Evolutionary conservation across 1,140 invertebrate genomes (phyloP), one percentile per base, ranked within the genome.

Genomic region (Drosophila gunungcola): DNA sequence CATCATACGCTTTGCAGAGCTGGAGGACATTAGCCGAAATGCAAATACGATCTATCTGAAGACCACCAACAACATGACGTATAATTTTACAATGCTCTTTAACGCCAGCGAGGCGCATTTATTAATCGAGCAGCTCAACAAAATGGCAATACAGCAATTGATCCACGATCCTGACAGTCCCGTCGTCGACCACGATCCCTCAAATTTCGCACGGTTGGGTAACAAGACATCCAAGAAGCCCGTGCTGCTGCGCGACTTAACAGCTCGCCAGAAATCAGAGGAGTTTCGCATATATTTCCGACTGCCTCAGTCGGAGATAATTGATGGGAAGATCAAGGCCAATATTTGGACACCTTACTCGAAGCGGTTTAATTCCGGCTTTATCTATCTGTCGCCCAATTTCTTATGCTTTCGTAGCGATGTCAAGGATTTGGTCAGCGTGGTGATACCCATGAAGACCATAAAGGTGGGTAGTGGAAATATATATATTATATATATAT

Each of bases 321-420:
- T 99, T 38, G 98, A 99, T 93, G 98, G 98, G 0, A 96, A 96
- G 69, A 96, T 97, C 39, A 96, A 97, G 83, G 91, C 90, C 0
- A 91, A 96, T 2, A 93, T 99, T 21, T 98, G 97, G 96, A 98
- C 98, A n/a, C 98, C 98, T 0, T 99, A 98, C 85, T 97, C 98
- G 90, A 98, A 98, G 90, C 95, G 95, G 77, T 95, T 98, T 86
- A 96, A 97, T 56, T 95, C 95, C 93, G 98, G 98, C n/a, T 95
- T 95, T 76, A 94, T 99, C 73, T 99, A 96, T 93, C 93, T 99
- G 27, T 99, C 98, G 1, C 95, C 97, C 80, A 98, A 98, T 93
- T 99, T 98, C 93, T 95, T 99, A 75, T 99, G 98, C 91, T 99
- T 99, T 93, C 96, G 97, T 91, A 99, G 98, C 93, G 95, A 97